A percentile compares a stretch with the other conserved stretches of the same genome.
phyloP scores from a whole-genome alignment of 2,888 invertebrate genomes.

The Cylloceria caligata region DNA sequence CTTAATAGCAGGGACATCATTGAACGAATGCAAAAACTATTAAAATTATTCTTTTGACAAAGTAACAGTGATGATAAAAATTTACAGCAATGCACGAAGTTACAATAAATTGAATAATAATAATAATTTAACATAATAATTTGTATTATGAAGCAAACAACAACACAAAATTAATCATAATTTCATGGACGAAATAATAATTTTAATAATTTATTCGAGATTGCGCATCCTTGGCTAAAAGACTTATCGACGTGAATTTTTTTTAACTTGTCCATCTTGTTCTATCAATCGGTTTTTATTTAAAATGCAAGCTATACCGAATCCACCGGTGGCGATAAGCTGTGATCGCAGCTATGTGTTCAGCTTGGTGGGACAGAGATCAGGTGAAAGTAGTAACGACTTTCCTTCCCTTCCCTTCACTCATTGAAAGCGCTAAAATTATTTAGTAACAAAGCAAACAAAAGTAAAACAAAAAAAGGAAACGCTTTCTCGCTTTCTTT shows the following conservation, averaged over 20 bases:
- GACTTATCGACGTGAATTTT: neutral
- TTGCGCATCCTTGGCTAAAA: neutral
- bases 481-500: neutral
- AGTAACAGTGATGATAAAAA: too few species aligned
- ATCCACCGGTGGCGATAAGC: conserved; percentile 81
- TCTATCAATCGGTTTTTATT: conserved; percentile 24
- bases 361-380: conserved; percentile 80
- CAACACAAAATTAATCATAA: neutral
- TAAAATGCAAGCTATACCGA: conserved; percentile 77
- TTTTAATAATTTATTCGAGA: neutral
- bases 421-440: conserved; percentile 12
- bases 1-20: too few species aligned
- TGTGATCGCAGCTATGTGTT: conserved; percentile 83
- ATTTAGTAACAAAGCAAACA: neutral
- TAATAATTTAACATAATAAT: too few species aligned
- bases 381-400: conserved; percentile 78
- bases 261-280: conserved; percentile 26
- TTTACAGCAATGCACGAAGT: too few species aligned
- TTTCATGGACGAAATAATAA: neutral
- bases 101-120: too few species aligned
- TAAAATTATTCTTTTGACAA: too few species aligned
- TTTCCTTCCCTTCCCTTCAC: too few species aligned
- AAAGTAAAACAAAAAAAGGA: neutral
- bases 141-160: neutral
- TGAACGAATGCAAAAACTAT: too few species aligned